These are phyloP conservation scores for Oncopodura yosiiana DNA, from an alignment of 1,140 invertebrate genomes.

Conservation along the genomic window DNA sequence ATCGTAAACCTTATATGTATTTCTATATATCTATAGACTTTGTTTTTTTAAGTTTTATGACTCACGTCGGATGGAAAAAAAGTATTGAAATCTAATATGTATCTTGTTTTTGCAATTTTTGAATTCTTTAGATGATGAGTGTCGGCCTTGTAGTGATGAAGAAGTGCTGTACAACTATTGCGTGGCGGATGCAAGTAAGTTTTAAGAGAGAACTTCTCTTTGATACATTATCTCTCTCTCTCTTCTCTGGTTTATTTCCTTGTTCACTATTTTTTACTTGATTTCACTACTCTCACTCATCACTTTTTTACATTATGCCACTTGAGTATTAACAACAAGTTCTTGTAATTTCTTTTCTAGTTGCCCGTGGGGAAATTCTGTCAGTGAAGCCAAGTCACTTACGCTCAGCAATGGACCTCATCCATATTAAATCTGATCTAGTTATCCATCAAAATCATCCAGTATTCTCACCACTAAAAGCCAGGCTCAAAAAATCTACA, in stretches of 20 bases:
- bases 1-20: too few relatives aligned
- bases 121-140: conserved; percentile 18
- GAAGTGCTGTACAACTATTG: conserved; percentile 18
- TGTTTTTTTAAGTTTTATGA: too few relatives aligned
- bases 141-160: conserved; percentile 18
- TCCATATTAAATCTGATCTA: conserved; percentile 11
- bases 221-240: not conserved
- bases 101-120: too few relatives aligned
- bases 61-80: too few relatives aligned
- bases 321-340: not conserved
- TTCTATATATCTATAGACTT: too few relatives aligned
- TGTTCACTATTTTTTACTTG: too few relatives aligned
- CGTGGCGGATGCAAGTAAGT: conserved; percentile 20
- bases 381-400: conserved; percentile 6
- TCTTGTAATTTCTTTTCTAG: conserved; percentile 1
- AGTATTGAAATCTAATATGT: too few relatives aligned
- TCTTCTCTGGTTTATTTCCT: too few relatives aligned
- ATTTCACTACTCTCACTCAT: not conserved
- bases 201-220: not conserved
- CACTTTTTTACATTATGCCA: not conserved
- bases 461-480: conserved; percentile 5
- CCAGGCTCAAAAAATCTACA: conserved; percentile 10
- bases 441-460: conserved; percentile 16
- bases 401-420: not conserved
- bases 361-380: conserved; percentile 15